Percentiles rank a stretch among this genome's conserved stretches.
Evolutionary conservation across 2,888 invertebrate genomes (phyloP).

Genomic region (Nipponacmea schrenckii): DNA sequence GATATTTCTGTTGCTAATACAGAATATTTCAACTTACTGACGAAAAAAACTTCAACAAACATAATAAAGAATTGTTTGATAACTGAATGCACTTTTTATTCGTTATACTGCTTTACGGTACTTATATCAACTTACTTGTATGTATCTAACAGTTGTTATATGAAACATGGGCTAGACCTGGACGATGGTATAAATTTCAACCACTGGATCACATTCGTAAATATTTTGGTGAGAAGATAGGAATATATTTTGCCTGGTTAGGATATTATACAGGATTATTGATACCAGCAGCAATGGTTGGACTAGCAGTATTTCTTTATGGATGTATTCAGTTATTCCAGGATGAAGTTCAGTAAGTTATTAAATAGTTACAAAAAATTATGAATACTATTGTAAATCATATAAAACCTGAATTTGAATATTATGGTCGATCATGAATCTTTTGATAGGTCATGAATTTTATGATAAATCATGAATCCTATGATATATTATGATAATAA

Average conservation of each 20-base stretch:
- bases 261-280: slow-evolving; percentile 94
- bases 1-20: no score
- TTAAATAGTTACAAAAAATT: no score
- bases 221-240: slow-evolving; percentile 72
- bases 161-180: slow-evolving; percentile 90
- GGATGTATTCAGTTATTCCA: slow-evolving; percentile 49
- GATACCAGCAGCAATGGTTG: slow-evolving; percentile 72
- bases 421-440: no score
- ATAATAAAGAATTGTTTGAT: no score
- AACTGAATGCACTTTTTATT: neutral
- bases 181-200: slow-evolving; percentile 91
- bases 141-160: slow-evolving; percentile 78
- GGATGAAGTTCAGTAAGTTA: slow-evolving; percentile 53
- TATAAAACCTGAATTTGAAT: no score
- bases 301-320: slow-evolving; percentile 61
- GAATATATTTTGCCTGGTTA: slow-evolving; percentile 90
- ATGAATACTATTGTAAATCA: neutral
- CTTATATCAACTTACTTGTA: neutral
- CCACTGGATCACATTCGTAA: slow-evolving; percentile 83
- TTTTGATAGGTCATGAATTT: no score
- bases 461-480: no score
- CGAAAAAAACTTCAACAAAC: no score
- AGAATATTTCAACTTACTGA: no score
- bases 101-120: neutral
- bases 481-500: no score